Evolutionary conservation across 2,113 vertebrate genomes (phyloP), one percentile per base, ranked within the genome.

Genomic region (Panthera tigris): DNA sequence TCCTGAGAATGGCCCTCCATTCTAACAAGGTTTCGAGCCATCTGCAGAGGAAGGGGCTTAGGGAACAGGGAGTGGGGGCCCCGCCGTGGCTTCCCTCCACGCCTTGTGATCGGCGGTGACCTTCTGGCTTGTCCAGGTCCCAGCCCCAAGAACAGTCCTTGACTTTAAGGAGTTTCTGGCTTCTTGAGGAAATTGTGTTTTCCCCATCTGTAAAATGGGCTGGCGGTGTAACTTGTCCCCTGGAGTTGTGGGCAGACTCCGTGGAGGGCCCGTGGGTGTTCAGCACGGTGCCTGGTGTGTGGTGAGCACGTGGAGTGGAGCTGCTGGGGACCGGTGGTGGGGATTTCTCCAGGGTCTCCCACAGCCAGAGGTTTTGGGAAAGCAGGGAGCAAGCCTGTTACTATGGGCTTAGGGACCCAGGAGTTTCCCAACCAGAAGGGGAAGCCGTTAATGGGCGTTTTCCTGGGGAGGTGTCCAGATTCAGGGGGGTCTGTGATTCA

Each of bases 241-340:
- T 50, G 45, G 73, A 8, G 16, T 12, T 19, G 29, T 27, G 21
- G 57, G 61, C 12, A 3, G 92, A 31, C 8, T 23, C 57, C 2
- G 39, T 1, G 71, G 45, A 21, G 57, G 5, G 5, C 33, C n/a
- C 1, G 2, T 6, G 82, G 80, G 33, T 7, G 41, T 61, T 16
- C 55, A 41, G 57, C 1, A 0, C 0, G 1, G 23, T 1, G 31
- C 89, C 71, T 7, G 29, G 39, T 65, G 69, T 1, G 7, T 27
- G 31, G 89, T 1, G n/a, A 52, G n/a, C 36, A 4, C 27, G 0
- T 3, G 18, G 45, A 61, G 15, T 27, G 16, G 50, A n/a, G 21
- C 9, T 23, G 29, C 39, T 25, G 14, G 16, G 23, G 6, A 1
- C 33, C 1, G 33, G 5, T 3, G 31, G n/a, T 4, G 31, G 31